These are phyloP conservation scores for Tupaia chinensis DNA, from an alignment of 2,113 vertebrate species.

Conservation along the genomic window DNA sequence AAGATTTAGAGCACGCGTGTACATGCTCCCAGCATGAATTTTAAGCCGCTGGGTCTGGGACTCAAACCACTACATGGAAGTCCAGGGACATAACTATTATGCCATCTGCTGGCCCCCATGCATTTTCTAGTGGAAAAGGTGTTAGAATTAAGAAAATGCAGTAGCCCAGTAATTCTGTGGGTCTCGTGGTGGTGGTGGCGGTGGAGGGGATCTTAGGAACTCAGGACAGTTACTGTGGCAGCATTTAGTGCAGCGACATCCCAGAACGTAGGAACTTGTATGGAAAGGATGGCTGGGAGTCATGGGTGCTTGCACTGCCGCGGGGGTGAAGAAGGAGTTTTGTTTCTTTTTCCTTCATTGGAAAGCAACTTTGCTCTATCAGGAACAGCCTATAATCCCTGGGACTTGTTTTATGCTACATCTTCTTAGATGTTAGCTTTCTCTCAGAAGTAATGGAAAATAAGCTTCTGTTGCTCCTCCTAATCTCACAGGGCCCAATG, in stretches of 20 bases:
- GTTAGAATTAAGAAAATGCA: conserved; percentile 4
- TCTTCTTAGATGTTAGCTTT: not conserved
- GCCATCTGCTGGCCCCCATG: no score
- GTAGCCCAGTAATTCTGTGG: not conserved
- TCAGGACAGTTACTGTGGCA: not conserved
- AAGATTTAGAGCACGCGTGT: no score
- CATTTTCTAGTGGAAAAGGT: not conserved
- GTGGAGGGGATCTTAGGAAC: not conserved
- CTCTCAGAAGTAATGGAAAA: not conserved
- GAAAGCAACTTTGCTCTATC: not conserved
- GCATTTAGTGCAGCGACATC: not conserved
- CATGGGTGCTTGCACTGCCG: not conserved
- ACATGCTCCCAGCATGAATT: no score
- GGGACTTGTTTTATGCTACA: not conserved
- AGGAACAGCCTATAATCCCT: not conserved
- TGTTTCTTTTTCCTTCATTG: not conserved
- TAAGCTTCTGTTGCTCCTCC: not conserved
- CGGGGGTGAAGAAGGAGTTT: not conserved
- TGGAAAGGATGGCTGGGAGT: not conserved
- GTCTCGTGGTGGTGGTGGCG: no score
- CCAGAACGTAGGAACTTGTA: not conserved
- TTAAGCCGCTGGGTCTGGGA: no score
- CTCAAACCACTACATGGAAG: no score
- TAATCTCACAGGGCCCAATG: not conserved
- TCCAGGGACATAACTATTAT: no score